Evolutionary conservation across 2,797 vertebrate genomes (phyloP), one percentile per base, ranked within the genome.

Genomic region (Etheostoma perlongum): DNA sequence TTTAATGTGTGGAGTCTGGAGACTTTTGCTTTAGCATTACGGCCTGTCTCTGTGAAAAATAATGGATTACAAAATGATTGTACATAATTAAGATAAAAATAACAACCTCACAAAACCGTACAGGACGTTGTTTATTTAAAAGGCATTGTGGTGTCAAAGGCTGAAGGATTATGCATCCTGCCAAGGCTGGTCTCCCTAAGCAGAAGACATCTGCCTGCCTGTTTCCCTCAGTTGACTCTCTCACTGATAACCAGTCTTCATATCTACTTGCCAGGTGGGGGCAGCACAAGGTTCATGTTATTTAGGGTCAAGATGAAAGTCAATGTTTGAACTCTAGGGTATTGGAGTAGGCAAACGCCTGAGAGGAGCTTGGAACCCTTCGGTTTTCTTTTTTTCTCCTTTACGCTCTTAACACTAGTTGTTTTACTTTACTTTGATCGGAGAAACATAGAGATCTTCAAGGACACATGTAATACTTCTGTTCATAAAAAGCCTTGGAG

Each of bases 251-350:
- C 83, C 44, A 70, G 75, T 78, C 73, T 73, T 84, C 75, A 75
- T 78, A 72, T 86, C 77, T 83, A 77, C 78, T 87, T 89, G 85
- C 78, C 78, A 89, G 81, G 78, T 88, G 83, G 85, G 70, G 82
- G 78, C 73, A 84, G 88, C 84, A 91, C 93, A 92, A 91, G 83
- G 88, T 88, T 87, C 80, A 81, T 67, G 76, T 72, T 92, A 92
- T 91, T 92, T 85, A 94, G 89, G 92, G 94, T 94, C 88, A 92
- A 82, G 78, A 82, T 94, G 86, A 93, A 94, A 93, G 90, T 95
- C 91, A 92, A 83, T 79, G 79, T 63, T 70, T 74, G 49, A 79
- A 84, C 76, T 83, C 54, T 71, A 33, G 52, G 67, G 74, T 74
- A 73, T 66, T 71, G n/a, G 46, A 78, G 60, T 21, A 52, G 48